phyloP scores from a whole-genome alignment of 2,113 vertebrate genomes.

The Rana temporaria region DNA sequence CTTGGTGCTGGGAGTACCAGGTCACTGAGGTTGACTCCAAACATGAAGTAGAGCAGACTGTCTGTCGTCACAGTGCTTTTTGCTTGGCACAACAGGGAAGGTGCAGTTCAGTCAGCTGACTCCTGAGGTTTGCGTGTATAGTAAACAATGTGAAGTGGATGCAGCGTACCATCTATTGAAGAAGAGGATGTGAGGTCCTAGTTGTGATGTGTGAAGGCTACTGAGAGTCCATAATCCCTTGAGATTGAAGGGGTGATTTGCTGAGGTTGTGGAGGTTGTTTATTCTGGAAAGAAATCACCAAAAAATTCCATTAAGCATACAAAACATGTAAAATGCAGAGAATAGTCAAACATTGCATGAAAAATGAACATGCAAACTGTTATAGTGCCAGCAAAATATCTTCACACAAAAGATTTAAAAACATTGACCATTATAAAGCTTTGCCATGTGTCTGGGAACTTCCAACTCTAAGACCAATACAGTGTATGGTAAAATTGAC shows the following conservation, averaged over 20 bases:
- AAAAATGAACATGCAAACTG: background rate
- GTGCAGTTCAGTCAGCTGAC: slow-evolving; percentile 82
- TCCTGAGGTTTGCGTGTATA: slow-evolving; percentile 85
- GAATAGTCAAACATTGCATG: too few species aligned
- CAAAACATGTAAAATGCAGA: background rate
- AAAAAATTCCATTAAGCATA: slow-evolving; percentile 20
- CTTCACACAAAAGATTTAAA: too few species aligned
- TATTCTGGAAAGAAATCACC: slow-evolving; percentile 72
- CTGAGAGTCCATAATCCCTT: slow-evolving; percentile 79
- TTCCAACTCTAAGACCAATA: too few species aligned
- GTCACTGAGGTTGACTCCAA: slow-evolving; percentile 72
- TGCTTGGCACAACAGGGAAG: slow-evolving; percentile 79
- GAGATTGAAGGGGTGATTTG: slow-evolving; percentile 76
- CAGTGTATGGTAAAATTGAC: too few species aligned
- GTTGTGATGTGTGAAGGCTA: slow-evolving; percentile 77
- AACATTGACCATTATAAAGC: too few species aligned
- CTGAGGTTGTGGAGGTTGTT: slow-evolving; percentile 80
- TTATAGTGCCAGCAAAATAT: too few species aligned
- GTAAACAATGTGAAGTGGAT: slow-evolving; percentile 84
- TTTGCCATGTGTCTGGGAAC: too few species aligned
- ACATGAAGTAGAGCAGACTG: slow-evolving; percentile 72
- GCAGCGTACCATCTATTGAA: slow-evolving; percentile 81
- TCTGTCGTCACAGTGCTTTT: slow-evolving; percentile 80
- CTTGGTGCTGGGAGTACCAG: slow-evolving; percentile 68
- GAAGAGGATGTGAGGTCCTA: slow-evolving; percentile 79